Evolutionary conservation across 2,113 vertebrate genomes (phyloP).

Genomic region (Gallinago paraguaiae): DNA sequence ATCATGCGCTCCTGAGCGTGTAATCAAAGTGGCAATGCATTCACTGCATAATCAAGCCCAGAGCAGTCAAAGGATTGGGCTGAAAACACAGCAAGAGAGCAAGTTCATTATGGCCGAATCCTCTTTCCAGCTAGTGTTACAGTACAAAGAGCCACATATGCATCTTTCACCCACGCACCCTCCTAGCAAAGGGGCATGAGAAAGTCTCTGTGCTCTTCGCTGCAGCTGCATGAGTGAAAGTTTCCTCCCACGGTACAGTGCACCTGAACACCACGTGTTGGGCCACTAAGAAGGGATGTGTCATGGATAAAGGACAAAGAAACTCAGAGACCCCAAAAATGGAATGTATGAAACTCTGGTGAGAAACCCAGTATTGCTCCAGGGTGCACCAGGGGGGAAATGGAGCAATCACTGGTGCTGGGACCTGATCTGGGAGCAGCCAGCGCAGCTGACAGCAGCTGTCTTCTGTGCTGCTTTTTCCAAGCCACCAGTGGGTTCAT

Average conservation of each 20-base stretch:
- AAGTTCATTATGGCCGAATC: rapidly evolving
- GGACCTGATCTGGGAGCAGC: neutral
- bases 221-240: neutral
- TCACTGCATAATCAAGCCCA: neutral
- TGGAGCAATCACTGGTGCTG: rapidly evolving
- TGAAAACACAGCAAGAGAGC: neutral
- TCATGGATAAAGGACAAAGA: neutral
- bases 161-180: neutral
- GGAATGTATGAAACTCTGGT: neutral
- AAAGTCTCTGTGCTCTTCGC: neutral
- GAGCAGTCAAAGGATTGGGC: neutral
- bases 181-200: neutral
- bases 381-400: neutral
- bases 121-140: neutral
- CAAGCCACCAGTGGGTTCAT: neutral
- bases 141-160: neutral
- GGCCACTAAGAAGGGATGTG: neutral
- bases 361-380: neutral
- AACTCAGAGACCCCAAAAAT: neutral
- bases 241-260: neutral
- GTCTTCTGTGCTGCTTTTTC: neutral
- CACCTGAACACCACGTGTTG: neutral
- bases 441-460: rapidly evolving
- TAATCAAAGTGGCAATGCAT: neutral
- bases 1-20: neutral